Conservation (phyloP, 2,888 invertebrate genomes). For the Tribolium freemani region DNA sequence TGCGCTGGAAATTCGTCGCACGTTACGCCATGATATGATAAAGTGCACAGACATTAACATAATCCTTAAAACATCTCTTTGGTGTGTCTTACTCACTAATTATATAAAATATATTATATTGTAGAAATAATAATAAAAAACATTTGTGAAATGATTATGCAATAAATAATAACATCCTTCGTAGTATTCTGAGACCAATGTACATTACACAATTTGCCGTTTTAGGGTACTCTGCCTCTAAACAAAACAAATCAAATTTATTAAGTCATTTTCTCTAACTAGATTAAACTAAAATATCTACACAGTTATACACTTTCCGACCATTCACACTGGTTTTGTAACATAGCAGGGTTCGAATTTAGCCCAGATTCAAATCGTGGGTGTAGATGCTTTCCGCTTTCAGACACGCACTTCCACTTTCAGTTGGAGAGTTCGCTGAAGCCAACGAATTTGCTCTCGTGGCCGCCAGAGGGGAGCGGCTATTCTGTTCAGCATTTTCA, state of each 20-base stretch:
- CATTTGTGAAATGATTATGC: constrained; percentile 59
- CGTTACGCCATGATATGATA: constrained; percentile 59
- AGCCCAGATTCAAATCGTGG: constrained; percentile 63
- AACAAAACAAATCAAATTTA: constrained; percentile 40
- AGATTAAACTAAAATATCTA: constrained; percentile 52
- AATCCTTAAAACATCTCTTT: constrained; percentile 65
- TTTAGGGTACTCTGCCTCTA: constrained; percentile 27
- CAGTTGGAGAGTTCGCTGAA: constrained; percentile 79
- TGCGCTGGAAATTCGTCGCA: constrained; percentile 44
- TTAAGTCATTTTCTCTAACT: constrained; percentile 48
- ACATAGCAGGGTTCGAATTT: constrained; percentile 26
- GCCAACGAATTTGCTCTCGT: constrained; percentile 80
- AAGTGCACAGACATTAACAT: constrained; percentile 60
- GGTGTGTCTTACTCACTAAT: constrained; percentile 67
- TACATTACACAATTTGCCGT: constrained; percentile 49
- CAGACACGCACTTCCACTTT: constrained; percentile 77
- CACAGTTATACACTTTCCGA: constrained; percentile 52
- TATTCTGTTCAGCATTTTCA: constrained; percentile 71
- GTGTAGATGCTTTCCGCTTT: constrained; percentile 71
- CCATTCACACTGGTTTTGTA: constrained; percentile 39
- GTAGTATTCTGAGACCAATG: constrained; percentile 65
- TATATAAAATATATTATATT: constrained; percentile 63
- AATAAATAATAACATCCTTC: constrained; percentile 64
- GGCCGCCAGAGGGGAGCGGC: constrained; percentile 79
- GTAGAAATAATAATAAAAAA: constrained; percentile 56